Percentiles rank a stretch among this genome's conserved stretches.
Evolutionary conservation across 2,888 invertebrate genomes (phyloP).

Genomic region (Biston betularia): DNA sequence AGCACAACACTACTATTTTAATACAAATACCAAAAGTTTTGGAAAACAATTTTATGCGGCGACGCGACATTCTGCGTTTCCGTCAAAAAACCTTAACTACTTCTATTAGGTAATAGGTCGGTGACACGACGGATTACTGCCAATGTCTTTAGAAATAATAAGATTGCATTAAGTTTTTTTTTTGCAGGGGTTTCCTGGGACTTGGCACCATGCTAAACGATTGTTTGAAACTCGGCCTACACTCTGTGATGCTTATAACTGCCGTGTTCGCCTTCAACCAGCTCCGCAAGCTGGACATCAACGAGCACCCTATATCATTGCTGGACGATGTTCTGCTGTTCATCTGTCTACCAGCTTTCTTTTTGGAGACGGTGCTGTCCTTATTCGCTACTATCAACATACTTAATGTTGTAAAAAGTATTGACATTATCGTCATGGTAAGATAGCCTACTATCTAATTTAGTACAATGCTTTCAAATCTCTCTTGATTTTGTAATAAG

Average conservation of each 20-base stretch:
- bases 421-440: conserved; percentile 86
- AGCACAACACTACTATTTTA: no score
- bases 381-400: conserved; percentile 88
- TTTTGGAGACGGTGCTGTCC: conserved; percentile 89
- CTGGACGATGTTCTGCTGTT: conserved; percentile 90
- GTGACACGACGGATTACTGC: no score
- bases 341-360: conserved; percentile 90
- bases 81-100: no score
- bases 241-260: conserved; percentile 85
- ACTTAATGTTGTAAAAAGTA: conserved; percentile 78
- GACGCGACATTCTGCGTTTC: no score
- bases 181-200: conserved; percentile 78
- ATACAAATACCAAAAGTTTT: no score
- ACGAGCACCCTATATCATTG: conserved; percentile 87
- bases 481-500: no score
- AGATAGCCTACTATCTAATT: conserved; percentile 40
- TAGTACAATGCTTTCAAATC: no score
- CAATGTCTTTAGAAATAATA: no score
- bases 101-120: no score
- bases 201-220: conserved; percentile 81
- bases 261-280: conserved; percentile 87
- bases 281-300: conserved; percentile 88
- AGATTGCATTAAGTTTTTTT: not conserved
- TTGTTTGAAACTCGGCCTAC: conserved; percentile 83
- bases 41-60: no score